Base-by-base conservation (phyloP, 2,888 invertebrate genomes). In the Pollenia griseotomentosa region DNA sequence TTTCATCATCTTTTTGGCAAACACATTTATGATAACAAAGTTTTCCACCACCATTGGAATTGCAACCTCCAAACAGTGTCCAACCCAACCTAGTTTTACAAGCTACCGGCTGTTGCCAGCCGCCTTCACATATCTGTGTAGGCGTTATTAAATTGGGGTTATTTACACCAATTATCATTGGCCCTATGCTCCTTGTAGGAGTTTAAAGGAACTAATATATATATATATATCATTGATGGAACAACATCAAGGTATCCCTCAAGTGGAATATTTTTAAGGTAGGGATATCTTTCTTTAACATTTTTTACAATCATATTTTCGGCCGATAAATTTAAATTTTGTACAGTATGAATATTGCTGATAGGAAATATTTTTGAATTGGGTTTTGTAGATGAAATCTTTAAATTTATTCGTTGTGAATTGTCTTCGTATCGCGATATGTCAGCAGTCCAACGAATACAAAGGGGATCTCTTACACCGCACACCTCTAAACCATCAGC, bases 131-230 rank as follows among this genome's bases (percentile, higher is more conserved):
- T 19, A 77, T 48, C 23, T 65, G 46, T 2, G 44, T 33, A 7
- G 87, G 23, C 1, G 59, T 40, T 33, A 59, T 77, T 19, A 86
- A 53, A 51, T 86, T 83, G 7, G 75, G 65, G 53, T 83, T 85
- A n/a, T 86, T 78, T 10, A 74, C 55, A 12, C 75, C 75, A 33
- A 86, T 86, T 14, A 83, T 79, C 48, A n/a, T n/a, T n/a, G n/a
- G n/a, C n/a, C n/a, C n/a, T n/a, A n/a, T n/a, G n/a, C n/a, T n/a
- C n/a, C n/a, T n/a, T n/a, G n/a, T n/a, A n/a, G n/a, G n/a, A n/a
- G n/a, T n/a, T n/a, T n/a, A n/a, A n/a, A n/a, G n/a, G n/a, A n/a
- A n/a, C n/a, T n/a, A n/a, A n/a, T n/a, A n/a, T n/a, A n/a, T n/a
- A n/a, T n/a, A n/a, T n/a, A n/a, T n/a, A n/a, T n/a, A n/a, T n/a